Percentiles rank a stretch among this genome's conserved stretches.
Conservation (phyloP, 1,140 invertebrate species). For the Mizuhopecten yessoensis region DNA sequence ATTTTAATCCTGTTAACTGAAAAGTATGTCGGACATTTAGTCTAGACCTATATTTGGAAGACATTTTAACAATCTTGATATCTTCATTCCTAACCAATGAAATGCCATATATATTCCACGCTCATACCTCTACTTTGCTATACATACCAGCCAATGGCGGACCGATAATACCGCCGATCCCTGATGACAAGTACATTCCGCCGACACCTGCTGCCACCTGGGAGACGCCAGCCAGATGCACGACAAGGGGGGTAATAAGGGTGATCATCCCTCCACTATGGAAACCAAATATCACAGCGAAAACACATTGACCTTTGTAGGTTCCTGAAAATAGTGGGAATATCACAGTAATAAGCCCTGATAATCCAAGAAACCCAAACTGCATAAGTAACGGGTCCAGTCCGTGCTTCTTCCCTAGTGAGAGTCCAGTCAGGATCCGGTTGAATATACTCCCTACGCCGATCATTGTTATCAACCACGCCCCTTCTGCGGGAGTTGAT, state of each 20-base stretch:
- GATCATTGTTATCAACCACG: slow-evolving; percentile 63
- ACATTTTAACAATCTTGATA: no score
- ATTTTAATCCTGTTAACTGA: no score
- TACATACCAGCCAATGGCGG: slow-evolving; percentile 67
- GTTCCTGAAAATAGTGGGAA: slow-evolving; percentile 62
- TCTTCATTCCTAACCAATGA: no score
- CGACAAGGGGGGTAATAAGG: slow-evolving; percentile 56
- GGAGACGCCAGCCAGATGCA: slow-evolving; percentile 63
- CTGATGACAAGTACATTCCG: slow-evolving; percentile 57
- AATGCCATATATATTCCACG: no score
- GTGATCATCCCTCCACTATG: slow-evolving; percentile 63
- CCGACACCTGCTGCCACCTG: slow-evolving; percentile 64
- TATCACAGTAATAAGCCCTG: slow-evolving; percentile 53
- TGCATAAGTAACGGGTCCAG: slow-evolving; percentile 67
- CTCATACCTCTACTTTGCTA: not conserved
- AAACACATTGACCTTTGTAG: slow-evolving; percentile 61
- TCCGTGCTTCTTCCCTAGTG: slow-evolving; percentile 49
- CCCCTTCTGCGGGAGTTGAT: slow-evolving; percentile 49
- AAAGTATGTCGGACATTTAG: no score
- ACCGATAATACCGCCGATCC: slow-evolving; percentile 63
- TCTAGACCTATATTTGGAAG: no score
- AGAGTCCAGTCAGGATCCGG: slow-evolving; percentile 60
- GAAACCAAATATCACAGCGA: slow-evolving; percentile 60
- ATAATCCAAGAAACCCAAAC: slow-evolving; percentile 61
- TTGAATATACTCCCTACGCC: slow-evolving; percentile 63